Percentiles rank a stretch among this genome's conserved stretches.
phyloP scores from a whole-genome alignment of 1,140 invertebrate species.

The Drosophila suzukii region DNA sequence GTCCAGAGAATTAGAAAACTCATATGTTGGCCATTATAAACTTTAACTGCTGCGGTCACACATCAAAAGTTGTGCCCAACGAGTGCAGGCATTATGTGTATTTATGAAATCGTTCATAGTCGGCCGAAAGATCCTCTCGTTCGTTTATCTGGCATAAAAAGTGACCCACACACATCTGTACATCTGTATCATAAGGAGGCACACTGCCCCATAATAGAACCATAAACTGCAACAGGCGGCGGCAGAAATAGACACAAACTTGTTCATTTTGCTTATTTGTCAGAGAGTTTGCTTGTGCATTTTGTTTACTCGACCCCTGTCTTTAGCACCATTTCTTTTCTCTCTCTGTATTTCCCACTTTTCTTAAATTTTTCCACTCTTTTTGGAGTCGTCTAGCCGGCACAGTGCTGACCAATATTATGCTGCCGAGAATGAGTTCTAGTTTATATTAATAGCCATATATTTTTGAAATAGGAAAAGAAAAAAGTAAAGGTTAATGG shows the following conservation, averaged over 20 bases:
- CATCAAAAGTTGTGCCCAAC: conserved; percentile 40
- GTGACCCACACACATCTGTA: conserved; percentile 30
- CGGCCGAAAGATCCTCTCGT: conserved; percentile 33
- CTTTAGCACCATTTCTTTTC: conserved; percentile 54
- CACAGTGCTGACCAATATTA: conserved; percentile 14
- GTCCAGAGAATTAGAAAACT: conserved; percentile 36
- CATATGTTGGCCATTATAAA: conserved; percentile 61
- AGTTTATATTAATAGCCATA: neutral
- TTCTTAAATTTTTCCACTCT: conserved; percentile 8
- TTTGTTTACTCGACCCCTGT: conserved; percentile 46
- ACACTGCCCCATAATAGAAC: conserved; percentile 58
- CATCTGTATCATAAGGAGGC: conserved; percentile 26
- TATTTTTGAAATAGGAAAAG: neutral
- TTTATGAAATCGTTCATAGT: conserved; percentile 54
- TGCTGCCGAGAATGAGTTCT: neutral
- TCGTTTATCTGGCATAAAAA: conserved; percentile 42
- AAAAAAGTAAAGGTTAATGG: too few species aligned
- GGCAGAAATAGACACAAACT: conserved; percentile 44
- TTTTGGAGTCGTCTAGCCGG: conserved; percentile 38
- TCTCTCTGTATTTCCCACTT: conserved; percentile 5
- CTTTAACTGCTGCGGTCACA: conserved; percentile 45
- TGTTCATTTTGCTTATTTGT: conserved; percentile 59
- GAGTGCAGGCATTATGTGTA: conserved; percentile 45
- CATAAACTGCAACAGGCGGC: conserved; percentile 67
- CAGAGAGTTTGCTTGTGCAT: conserved; percentile 44